Percentiles rank a stretch among this genome's conserved stretches.
Conservation (phyloP, 2,113 vertebrate species). For the Furnarius figulus region DNA sequence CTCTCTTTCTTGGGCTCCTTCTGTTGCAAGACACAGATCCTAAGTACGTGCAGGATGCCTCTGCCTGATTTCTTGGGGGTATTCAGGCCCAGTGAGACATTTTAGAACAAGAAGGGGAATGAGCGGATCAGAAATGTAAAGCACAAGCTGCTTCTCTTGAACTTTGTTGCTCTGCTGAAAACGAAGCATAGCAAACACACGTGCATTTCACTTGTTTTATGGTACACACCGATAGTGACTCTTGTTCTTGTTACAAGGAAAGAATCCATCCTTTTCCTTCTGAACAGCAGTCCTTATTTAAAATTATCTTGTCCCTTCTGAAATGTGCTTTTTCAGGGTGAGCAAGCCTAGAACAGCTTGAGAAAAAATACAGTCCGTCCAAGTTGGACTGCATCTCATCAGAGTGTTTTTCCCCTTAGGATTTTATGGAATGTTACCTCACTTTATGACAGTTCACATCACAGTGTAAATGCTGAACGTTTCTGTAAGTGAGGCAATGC, state of each 20-base stretch:
- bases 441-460: constrained; percentile 69
- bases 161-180: constrained; percentile 2
- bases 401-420: constrained; percentile 65
- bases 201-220: background rate
- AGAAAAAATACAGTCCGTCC: constrained; percentile 43
- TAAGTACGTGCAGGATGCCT: background rate
- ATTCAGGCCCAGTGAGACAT: background rate
- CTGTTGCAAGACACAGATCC: constrained; percentile 47
- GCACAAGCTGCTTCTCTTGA: constrained; percentile 10
- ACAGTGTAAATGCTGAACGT: constrained; percentile 45
- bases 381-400: constrained; percentile 53
- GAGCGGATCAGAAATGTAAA: constrained; percentile 15
- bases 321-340: constrained; percentile 48
- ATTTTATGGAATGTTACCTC: constrained; percentile 72
- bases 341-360: constrained; percentile 26
- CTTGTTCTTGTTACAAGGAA: background rate
- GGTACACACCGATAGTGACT: background rate
- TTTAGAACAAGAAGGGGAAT: constrained; percentile 41
- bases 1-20: constrained; percentile 58
- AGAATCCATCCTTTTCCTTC: background rate
- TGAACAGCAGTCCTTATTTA: background rate
- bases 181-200: background rate
- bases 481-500: constrained; percentile 64
- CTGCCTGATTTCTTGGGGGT: background rate
- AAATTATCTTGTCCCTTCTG: constrained; percentile 13